A percentile compares a stretch with the other conserved stretches of the same genome.
Evolutionary conservation across 2,888 invertebrate species (phyloP).

Genomic region (Phoenoteleia sp.): DNA sequence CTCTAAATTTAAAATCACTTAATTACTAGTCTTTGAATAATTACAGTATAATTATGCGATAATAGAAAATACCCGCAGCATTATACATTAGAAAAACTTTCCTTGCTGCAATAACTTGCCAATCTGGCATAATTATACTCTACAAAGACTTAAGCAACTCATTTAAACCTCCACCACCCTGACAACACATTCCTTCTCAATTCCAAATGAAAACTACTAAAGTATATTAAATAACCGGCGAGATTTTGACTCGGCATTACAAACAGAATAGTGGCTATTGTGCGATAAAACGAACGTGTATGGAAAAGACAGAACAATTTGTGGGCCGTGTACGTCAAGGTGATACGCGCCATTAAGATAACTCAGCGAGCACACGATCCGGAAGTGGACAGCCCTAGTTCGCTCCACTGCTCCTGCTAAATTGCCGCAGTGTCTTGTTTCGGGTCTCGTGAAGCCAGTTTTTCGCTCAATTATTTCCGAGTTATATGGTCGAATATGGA

Average conservation of each 20-base stretch:
- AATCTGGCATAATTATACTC: no score
- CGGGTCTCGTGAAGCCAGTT: background rate
- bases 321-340: slow-evolving; percentile 12
- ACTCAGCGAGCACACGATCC: slow-evolving; percentile 29
- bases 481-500: background rate
- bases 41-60: no score
- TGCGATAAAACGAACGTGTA: slow-evolving; percentile 3
- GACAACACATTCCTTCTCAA: no score
- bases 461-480: background rate
- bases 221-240: background rate
- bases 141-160: no score
- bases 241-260: no score
- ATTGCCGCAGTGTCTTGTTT: slow-evolving; percentile 1
- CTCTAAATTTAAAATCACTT: no score
- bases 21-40: no score
- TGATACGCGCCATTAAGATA: slow-evolving; percentile 41
- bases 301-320: slow-evolving; percentile 5
- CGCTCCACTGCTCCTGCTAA: background rate
- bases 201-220: no score
- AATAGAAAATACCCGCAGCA: no score
- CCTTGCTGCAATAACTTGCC: no score
- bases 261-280: background rate
- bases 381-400: slow-evolving; percentile 29
- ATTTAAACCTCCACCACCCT: no score
- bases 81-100: no score